Percentiles rank a stretch among this genome's conserved stretches.
These are phyloP conservation scores for Octomys mimax DNA, from an alignment of 2,797 vertebrate species.

Conservation along the genomic window DNA sequence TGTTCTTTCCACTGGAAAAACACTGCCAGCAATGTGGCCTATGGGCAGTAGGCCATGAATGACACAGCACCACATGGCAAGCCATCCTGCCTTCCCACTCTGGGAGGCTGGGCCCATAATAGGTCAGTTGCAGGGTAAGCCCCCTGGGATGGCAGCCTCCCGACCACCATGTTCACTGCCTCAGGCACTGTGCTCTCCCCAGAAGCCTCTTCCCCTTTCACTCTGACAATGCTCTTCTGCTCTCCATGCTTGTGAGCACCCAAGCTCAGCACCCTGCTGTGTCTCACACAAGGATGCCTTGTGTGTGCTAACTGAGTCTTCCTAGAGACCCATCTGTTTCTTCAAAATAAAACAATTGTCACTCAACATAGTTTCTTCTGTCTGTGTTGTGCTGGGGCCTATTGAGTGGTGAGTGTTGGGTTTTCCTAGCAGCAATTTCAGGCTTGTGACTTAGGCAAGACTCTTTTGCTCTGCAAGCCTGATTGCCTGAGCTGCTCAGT, in stretches of 20 bases:
- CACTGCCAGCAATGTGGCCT: too few species aligned
- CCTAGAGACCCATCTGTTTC: fast-evolving
- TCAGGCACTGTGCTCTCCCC: background rate
- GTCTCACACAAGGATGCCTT: background rate
- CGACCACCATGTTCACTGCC: fast-evolving
- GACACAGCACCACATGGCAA: too few species aligned
- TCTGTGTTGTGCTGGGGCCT: background rate
- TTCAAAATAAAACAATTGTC: background rate
- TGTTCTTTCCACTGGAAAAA: too few species aligned
- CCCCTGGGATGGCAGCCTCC: fast-evolving
- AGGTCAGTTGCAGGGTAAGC: background rate
- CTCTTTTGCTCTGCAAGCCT: background rate
- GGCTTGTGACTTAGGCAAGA: background rate
- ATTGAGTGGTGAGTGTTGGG: too few species aligned
- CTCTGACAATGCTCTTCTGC: too few species aligned
- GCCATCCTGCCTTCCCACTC: fast-evolving
- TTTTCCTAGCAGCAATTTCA: background rate
- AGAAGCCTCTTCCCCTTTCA: too few species aligned
- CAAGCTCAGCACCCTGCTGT: too few species aligned
- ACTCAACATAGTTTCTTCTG: background rate
- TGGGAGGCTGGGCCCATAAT: too few species aligned
- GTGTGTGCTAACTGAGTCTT: background rate
- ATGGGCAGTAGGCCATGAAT: too few species aligned
- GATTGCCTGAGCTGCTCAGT: background rate
- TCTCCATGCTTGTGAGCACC: too few species aligned